Evolutionary conservation across 2,113 vertebrate species (phyloP).

Genomic region (Rallus limicola): DNA sequence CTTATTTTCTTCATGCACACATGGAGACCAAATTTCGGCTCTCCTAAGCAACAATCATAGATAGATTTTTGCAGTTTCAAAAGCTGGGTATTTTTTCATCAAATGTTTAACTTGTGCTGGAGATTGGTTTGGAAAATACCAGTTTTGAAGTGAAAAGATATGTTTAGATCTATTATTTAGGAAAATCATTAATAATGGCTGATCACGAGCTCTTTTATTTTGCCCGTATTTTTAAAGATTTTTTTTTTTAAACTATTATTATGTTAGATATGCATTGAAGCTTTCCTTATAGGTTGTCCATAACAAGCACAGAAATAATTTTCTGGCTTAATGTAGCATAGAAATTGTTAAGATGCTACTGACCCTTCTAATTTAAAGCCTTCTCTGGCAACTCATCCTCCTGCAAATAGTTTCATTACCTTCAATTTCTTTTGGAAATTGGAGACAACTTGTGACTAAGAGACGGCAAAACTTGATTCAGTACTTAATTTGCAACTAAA

Average conservation of each 20-base stretch:
- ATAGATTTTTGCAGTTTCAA: neutral
- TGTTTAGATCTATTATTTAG: neutral
- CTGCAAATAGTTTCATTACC: slow-evolving; percentile 14
- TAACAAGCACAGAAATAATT: slow-evolving; percentile 11
- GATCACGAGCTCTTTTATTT: neutral
- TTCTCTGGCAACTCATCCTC: neutral
- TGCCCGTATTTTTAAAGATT: neutral
- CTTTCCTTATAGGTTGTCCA: neutral
- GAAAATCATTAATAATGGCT: neutral
- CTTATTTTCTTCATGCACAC: neutral
- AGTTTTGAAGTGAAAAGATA: neutral
- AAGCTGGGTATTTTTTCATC: neutral
- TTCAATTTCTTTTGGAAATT: slow-evolving; percentile 11
- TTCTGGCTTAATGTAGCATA: slow-evolving; percentile 26
- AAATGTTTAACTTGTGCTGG: neutral
- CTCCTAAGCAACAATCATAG: neutral
- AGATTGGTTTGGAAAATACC: neutral
- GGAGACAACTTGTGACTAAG: neutral
- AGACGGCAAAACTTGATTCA: neutral
- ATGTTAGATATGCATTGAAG: neutral
- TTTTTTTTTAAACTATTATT: neutral
- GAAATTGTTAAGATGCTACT: slow-evolving; percentile 26
- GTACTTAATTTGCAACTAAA: neutral
- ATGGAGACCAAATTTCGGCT: neutral
- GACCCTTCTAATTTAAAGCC: slow-evolving; percentile 13